Conservation (phyloP, 2,797 vertebrate species). For the Tolypeutes matacus region DNA sequence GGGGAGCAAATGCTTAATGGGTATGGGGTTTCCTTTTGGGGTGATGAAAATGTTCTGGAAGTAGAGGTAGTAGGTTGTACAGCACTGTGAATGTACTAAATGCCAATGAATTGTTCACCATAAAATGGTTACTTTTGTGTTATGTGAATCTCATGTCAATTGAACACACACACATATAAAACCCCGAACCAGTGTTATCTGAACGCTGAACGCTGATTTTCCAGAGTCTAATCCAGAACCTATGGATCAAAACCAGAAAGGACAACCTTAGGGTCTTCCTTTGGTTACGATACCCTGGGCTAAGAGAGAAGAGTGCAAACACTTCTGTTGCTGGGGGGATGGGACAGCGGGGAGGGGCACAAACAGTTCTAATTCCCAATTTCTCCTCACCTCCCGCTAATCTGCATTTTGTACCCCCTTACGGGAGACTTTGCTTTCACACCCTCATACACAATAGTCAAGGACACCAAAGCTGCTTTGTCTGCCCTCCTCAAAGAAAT, state of each 20-base stretch:
- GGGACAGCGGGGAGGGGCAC: no score
- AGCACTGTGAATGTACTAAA: no score
- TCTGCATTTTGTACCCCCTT: not conserved
- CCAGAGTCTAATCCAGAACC: slow-evolving; percentile 24
- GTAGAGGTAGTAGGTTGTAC: no score
- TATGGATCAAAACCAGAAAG: slow-evolving; percentile 35
- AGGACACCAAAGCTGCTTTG: slow-evolving; percentile 64
- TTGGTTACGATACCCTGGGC: not conserved
- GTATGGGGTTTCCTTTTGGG: no score
- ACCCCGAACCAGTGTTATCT: not conserved
- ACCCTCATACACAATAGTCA: slow-evolving; percentile 65
- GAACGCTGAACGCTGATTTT: slow-evolving; percentile 12
- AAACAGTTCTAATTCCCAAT: not conserved
- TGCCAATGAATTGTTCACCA: no score
- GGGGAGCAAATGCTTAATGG: no score
- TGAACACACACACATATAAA: no score
- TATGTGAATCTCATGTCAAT: no score
- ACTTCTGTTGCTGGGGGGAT: not conserved
- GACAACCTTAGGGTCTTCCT: not conserved
- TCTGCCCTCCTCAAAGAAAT: slow-evolving; percentile 50
- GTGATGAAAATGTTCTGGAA: no score
- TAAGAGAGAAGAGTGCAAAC: not conserved
- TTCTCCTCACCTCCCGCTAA: not conserved
- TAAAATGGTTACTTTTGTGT: no score
- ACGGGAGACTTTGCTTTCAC: slow-evolving; percentile 51